phyloP scores from a whole-genome alignment of 2,888 invertebrate species.

The Drosophila macrospina region DNA sequence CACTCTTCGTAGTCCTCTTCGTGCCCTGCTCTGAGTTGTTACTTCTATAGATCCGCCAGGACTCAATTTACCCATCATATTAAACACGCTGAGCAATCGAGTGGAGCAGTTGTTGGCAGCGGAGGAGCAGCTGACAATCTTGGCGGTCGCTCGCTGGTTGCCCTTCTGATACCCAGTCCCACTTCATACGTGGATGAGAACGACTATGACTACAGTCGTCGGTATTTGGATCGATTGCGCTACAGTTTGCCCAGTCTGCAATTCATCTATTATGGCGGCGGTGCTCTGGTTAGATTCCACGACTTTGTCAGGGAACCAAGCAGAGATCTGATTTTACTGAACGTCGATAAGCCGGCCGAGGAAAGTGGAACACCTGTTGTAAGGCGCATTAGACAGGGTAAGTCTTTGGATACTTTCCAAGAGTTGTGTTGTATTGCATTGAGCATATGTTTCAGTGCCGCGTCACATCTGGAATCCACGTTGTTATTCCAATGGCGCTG shows the following conservation, averaged over 20 bases:
- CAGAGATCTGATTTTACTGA: constrained; percentile 86
- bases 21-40: no score
- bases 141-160: constrained; percentile 89
- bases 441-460: constrained; percentile 84
- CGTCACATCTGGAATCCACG: constrained; percentile 88
- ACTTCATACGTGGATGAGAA: constrained; percentile 86
- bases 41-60: constrained; percentile 86
- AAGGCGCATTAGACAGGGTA: constrained; percentile 88
- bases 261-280: constrained; percentile 88
- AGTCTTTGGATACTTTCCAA: constrained; percentile 44
- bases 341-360: constrained; percentile 77
- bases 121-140: constrained; percentile 86
- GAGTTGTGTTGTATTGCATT: background rate
- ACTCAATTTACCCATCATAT: constrained; percentile 87
- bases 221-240: constrained; percentile 87
- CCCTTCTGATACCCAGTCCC: constrained; percentile 88
- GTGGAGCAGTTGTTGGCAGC: constrained; percentile 86
- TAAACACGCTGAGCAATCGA: constrained; percentile 86
- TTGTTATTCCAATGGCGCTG: constrained; percentile 86
- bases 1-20: no score
- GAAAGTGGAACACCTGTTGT: constrained; percentile 85
- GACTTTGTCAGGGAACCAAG: constrained; percentile 87
- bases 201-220: constrained; percentile 86
- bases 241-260: constrained; percentile 89
- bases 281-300: constrained; percentile 87